Evolutionary conservation across 1,140 invertebrate species (phyloP).

Genomic region (Berghia stephanieae): DNA sequence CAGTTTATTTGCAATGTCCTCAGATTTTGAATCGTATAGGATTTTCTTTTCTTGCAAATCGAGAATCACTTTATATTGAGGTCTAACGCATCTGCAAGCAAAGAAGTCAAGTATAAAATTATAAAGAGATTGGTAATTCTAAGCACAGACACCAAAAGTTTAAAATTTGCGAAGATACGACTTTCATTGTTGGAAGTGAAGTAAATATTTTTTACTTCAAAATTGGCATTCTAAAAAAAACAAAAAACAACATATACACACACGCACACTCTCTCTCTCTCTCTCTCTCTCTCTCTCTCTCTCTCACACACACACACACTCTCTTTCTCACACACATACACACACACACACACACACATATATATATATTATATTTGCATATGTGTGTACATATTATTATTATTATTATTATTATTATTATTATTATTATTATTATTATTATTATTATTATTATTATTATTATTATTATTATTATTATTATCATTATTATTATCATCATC

Average conservation of each 20-base stretch:
- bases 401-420: slow-evolving; percentile 21
- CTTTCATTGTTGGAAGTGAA: too few species aligned
- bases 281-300: slow-evolving; percentile 12
- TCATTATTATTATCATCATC: slow-evolving; percentile 18
- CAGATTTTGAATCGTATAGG: too few species aligned
- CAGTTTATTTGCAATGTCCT: too few species aligned
- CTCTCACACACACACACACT: background rate
- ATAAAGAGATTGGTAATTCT: background rate
- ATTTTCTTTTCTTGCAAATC: too few species aligned
- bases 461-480: slow-evolving; percentile 26
- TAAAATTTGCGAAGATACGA: too few species aligned
- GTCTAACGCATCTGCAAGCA: background rate
- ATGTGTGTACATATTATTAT: too few species aligned
- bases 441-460: background rate
- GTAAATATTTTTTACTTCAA: too few species aligned
- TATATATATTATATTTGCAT: too few species aligned
- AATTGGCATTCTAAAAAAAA: too few species aligned
- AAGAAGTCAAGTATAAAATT: background rate
- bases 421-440: slow-evolving; percentile 19
- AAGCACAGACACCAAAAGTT: background rate
- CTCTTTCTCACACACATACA: background rate
- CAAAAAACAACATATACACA: too few species aligned
- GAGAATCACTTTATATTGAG: too few species aligned
- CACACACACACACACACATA: slow-evolving; percentile 12
- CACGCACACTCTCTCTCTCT: too few species aligned